Evolutionary conservation across 2,113 vertebrate genomes (phyloP), one percentile per base, ranked within the genome.

Genomic region (Propithecus coquereli): DNA sequence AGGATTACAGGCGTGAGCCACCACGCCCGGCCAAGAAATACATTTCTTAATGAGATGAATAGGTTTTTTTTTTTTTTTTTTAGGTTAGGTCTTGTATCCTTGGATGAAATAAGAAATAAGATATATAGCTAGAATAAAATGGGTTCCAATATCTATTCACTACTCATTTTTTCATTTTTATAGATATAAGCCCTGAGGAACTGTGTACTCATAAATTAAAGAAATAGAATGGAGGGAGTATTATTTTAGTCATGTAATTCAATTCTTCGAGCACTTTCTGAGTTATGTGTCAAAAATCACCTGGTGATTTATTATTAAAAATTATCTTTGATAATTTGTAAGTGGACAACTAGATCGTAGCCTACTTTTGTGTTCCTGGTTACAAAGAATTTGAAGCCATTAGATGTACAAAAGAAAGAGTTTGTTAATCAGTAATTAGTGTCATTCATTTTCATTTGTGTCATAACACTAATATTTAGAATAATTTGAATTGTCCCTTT

Each of bases 161-260:
- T 89, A 12, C 17, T 9, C 30, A 59, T 63, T 65, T 96, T 57
- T 96, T 92, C 30, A 92, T 34, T 95, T 89, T 90, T 82, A 87
- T 83, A 66, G 52, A 71, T 34, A 23, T 65, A 92, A 82, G 4
- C 50, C 8, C 45, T 95, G 45, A 92, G 37, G 45, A 87, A 90
- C 14, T 5, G 27, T 59, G 17, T 71, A 82, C 6, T 77, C 52
- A 82, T 73, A 63, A 77, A 73, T 84, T 77, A 47, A 11, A 87
- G 59, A 59, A 92, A 66, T 54, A 4, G 14, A 93, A 79, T 90
- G 20, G 25, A 71, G 3, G 5, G n/a, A 63, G 18, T 87, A 82
- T 87, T 87, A 50, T 80, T 93, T 92, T 84, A 90, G 10, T 12
- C 4, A 70, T 50, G 12, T 40, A 34, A 92, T 54, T 79, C 57